These are phyloP conservation scores for Hydrochoerus hydrochaeris DNA, from an alignment of 2,113 vertebrate species.

Conservation along the genomic window DNA sequence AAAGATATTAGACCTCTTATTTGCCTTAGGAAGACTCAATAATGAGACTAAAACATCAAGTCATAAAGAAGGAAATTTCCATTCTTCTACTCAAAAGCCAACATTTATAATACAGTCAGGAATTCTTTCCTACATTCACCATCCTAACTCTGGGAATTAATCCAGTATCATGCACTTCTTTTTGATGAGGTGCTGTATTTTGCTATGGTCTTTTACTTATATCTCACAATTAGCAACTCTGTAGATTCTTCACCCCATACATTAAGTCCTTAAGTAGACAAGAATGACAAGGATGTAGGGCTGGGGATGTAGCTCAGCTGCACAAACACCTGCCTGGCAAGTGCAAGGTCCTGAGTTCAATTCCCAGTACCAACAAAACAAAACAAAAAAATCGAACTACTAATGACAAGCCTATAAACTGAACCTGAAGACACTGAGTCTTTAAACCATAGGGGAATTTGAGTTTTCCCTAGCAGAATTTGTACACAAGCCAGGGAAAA, in stretches of 20 bases:
- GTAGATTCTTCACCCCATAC: not conserved
- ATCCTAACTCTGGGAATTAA: not conserved
- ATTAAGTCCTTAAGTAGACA: too few species aligned
- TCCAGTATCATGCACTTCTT: not conserved
- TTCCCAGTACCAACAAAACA: too few species aligned
- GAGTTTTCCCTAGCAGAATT: not conserved
- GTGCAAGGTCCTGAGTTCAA: too few species aligned
- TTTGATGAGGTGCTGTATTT: not conserved
- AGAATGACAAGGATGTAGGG: not conserved
- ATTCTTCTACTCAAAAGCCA: constrained; percentile 41
- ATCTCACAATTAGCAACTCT: not conserved
- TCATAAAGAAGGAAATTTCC: not conserved
- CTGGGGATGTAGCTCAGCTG: too few species aligned
- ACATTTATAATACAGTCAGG: not conserved
- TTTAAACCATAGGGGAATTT: not conserved
- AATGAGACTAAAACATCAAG: not conserved
- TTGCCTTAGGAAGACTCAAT: not conserved
- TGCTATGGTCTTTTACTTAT: not conserved
- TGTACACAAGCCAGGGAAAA: not conserved
- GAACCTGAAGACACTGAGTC: not conserved
- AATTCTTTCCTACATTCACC: constrained; percentile 8
- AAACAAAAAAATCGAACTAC: too few species aligned
- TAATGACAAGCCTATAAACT: not conserved
- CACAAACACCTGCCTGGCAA: too few species aligned
- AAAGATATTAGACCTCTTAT: not conserved